These are phyloP conservation scores for Nannospalax galili DNA, from an alignment of 2,113 vertebrate species.

Conservation along the genomic window DNA sequence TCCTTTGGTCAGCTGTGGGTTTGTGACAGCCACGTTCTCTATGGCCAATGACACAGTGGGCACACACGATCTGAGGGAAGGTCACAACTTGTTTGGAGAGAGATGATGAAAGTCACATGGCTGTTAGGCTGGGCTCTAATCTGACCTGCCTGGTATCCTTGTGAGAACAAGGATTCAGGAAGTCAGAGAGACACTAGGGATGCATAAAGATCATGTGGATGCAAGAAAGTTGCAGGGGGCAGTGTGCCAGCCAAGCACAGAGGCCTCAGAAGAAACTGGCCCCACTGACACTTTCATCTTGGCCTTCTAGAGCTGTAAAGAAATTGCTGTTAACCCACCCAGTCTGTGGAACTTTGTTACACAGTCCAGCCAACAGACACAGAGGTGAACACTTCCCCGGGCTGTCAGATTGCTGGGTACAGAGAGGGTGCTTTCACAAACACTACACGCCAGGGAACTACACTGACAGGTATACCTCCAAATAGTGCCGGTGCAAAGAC, in stretches of 20 bases:
- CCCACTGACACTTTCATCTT: rapidly evolving
- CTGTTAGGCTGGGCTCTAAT: neutral
- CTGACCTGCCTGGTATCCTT: neutral
- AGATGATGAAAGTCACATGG: rapidly evolving
- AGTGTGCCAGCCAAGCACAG: neutral
- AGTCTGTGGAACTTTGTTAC: neutral
- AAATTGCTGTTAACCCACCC: neutral
- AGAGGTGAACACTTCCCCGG: rapidly evolving
- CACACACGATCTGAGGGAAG: neutral
- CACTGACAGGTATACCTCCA: rapidly evolving
- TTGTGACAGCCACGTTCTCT: too few relatives aligned
- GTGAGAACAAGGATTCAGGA: too few relatives aligned
- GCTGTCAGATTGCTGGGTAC: too few relatives aligned
- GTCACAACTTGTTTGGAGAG: neutral
- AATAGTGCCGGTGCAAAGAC: too few relatives aligned
- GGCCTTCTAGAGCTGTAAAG: neutral
- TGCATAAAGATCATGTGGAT: rapidly evolving
- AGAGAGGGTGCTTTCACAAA: too few relatives aligned
- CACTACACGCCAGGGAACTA: rapidly evolving
- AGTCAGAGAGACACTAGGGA: too few relatives aligned
- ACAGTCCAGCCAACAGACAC: rapidly evolving
- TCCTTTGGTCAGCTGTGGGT: neutral
- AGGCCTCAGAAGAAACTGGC: neutral
- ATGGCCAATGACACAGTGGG: too few relatives aligned
- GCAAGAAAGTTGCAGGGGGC: too few relatives aligned